Evolutionary conservation across 2,113 vertebrate species (phyloP), one percentile per base, ranked within the genome.

Genomic region (Chaetops frenatus): DNA sequence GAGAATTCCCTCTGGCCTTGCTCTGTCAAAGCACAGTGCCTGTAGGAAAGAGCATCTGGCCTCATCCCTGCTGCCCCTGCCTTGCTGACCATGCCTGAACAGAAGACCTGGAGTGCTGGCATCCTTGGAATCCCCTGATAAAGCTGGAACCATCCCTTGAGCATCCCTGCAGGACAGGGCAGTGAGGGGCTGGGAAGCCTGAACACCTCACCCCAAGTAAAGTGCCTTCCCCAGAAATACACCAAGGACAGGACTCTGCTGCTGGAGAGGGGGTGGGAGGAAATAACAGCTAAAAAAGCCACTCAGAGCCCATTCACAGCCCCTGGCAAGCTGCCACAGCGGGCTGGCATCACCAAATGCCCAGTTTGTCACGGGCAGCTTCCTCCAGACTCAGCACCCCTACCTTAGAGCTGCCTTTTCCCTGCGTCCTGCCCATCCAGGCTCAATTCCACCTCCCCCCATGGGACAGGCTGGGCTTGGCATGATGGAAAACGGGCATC

Each of bases 31-130:
- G 79, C 78, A 84, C 45, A 28, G 87, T 50, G 87, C 74, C 91
- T 73, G 82, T 45, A 69, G 91, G 89, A 65, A 79, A 70, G 86
- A 92, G 87, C 86, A 95, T 79, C 78, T 90, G 92, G 82, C 80
- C 76, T 88, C 77, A 35, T 65, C 87, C 76, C 48, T 25, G 50
- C 72, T 81, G 58, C 48, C 58, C 85, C 86, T 64, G 77, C 2
- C 25, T 3, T 40, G 45, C 57, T 80, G 51, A 64, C 71, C 38
- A 23, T n/a, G 86, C 69, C 60, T 48, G 36, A 61, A 10, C 40
- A 54, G 65, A 76, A 91, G 45, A 64, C 81, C 47, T 7, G 2
- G 33, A 74, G 40, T 1, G 1, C 9, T 54, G 70, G 61, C 81
- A 48, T 33, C 81, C 61, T 66, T 1, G 29, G 58, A 36, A 64